phyloP scores from a whole-genome alignment of 2,888 invertebrate species.

The Tipula helvola region DNA sequence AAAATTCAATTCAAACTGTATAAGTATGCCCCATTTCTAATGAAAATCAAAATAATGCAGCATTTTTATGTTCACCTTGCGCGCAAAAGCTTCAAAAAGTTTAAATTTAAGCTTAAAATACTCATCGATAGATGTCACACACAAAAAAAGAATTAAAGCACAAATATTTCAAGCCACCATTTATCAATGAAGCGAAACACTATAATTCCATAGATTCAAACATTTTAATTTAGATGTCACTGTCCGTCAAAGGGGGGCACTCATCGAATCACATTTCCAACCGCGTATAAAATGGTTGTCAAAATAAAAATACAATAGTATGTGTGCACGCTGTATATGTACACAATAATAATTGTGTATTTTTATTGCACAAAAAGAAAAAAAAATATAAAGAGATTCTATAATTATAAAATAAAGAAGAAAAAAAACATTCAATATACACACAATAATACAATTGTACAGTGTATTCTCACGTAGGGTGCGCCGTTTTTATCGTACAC shows the following conservation, averaged over 20 bases:
- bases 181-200: background rate
- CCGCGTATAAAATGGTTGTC: background rate
- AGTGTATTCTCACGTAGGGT: conserved; percentile 4
- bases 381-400: background rate
- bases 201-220: background rate
- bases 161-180: background rate
- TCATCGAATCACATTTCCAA: background rate
- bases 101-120: background rate
- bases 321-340: background rate
- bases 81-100: background rate
- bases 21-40: too few species aligned
- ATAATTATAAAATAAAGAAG: background rate
- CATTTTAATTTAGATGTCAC: background rate
- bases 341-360: background rate
- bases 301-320: background rate
- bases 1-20: too few species aligned
- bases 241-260: background rate
- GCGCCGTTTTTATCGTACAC: background rate
- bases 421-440: background rate
- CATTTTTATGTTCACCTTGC: background rate
- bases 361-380: background rate
- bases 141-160: background rate
- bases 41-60: background rate
- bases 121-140: background rate
- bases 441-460: background rate